Conservation (phyloP, 2,888 invertebrate genomes). For the Gortyna flavago region DNA sequence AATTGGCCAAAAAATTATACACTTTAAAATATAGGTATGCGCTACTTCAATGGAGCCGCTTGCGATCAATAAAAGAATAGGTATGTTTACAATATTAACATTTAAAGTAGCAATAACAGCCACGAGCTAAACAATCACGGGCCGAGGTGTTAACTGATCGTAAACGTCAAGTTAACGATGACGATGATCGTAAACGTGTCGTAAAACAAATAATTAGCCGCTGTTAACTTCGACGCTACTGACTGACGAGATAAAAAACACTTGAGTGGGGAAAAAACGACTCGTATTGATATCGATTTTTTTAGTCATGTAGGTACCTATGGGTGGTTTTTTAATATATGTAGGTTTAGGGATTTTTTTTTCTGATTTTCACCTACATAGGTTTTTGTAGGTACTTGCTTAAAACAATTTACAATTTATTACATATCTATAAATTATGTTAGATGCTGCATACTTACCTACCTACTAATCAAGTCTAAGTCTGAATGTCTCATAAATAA, state of each 20-base stretch:
- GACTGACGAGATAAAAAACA: constrained; percentile 66
- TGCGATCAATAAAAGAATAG: constrained; percentile 55
- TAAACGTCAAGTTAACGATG: constrained; percentile 88
- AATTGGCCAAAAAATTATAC: constrained; percentile 15
- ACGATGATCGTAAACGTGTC: constrained; percentile 86
- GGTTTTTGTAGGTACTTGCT: neutral
- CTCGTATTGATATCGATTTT: constrained; percentile 39
- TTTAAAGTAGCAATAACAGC: constrained; percentile 78
- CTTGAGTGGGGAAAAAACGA: constrained; percentile 58
- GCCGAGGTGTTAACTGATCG: constrained; percentile 86
- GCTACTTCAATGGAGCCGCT: constrained; percentile 47
- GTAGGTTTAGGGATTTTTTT: neutral
- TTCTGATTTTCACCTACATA: neutral
- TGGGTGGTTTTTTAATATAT: constrained; percentile 12
- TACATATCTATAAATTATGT: no score
- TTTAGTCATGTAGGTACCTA: constrained; percentile 11
- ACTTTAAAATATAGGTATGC: constrained; percentile 34
- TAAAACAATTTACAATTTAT: neutral
- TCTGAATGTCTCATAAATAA: neutral
- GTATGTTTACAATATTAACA: constrained; percentile 82
- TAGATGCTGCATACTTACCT: neutral
- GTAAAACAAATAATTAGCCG: constrained; percentile 88
- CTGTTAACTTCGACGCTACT: constrained; percentile 72
- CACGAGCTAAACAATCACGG: constrained; percentile 80
- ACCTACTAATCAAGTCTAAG: neutral